Conservation (phyloP, 2,888 invertebrate species). For the Aleiodes testaceus region DNA sequence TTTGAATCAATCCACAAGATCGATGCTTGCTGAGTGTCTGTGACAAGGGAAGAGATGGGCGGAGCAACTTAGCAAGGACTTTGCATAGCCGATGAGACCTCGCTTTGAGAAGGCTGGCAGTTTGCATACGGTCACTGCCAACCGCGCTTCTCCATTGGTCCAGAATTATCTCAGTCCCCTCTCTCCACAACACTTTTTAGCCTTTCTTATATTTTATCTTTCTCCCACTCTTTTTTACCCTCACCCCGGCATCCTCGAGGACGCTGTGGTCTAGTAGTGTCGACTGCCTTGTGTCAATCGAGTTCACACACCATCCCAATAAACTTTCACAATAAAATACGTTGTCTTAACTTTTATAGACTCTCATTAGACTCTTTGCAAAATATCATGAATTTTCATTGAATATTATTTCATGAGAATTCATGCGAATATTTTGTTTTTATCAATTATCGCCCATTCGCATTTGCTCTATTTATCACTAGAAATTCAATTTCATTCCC, state of each 20-base stretch:
- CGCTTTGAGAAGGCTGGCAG: conserved; percentile 57
- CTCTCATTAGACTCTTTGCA: neutral
- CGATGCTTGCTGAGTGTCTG: neutral
- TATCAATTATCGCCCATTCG: too few relatives aligned
- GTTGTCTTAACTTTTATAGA: neutral
- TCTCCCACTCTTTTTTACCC: conserved; percentile 54
- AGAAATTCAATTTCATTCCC: too few relatives aligned
- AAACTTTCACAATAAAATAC: neutral
- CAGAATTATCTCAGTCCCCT: conserved; percentile 61
- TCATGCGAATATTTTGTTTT: too few relatives aligned
- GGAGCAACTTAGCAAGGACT: conserved; percentile 64
- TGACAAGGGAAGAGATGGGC: conserved; percentile 56
- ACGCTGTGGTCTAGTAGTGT: conserved; percentile 35
- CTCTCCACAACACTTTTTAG: conserved; percentile 45
- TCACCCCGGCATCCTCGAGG: conserved; percentile 40
- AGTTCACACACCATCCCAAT: conserved; percentile 25
- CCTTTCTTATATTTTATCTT: conserved; percentile 47
- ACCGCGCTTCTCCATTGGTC: conserved; percentile 68
- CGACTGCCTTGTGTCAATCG: conserved; percentile 8
- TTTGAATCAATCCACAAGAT: neutral
- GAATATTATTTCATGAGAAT: too few relatives aligned
- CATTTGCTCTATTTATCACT: too few relatives aligned
- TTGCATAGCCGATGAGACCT: conserved; percentile 68
- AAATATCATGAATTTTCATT: neutral
- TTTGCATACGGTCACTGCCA: conserved; percentile 68